Conservation (phyloP, 2,888 invertebrate genomes). For the Sphaerophoria taeniata region DNA sequence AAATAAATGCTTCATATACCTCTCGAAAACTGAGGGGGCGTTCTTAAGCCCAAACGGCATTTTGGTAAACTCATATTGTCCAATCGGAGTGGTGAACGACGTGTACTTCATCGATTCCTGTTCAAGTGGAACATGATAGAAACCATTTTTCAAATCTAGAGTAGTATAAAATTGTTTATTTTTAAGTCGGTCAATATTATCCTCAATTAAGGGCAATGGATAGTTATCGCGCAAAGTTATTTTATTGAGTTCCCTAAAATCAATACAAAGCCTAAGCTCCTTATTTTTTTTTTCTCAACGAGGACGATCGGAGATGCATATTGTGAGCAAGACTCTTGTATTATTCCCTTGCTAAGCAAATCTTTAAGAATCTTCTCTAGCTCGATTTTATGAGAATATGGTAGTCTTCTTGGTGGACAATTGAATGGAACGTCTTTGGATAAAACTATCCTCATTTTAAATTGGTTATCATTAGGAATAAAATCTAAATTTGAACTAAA, state of each 20-base stretch:
- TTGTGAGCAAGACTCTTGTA: slow-evolving; percentile 47
- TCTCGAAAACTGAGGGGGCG: slow-evolving; percentile 36
- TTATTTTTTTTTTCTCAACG: slow-evolving; percentile 63
- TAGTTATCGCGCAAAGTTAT: slow-evolving; percentile 58
- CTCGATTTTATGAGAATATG: slow-evolving; percentile 41
- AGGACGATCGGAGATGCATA: slow-evolving; percentile 64
- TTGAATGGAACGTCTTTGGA: slow-evolving; percentile 51
- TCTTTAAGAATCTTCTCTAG: slow-evolving; percentile 9
- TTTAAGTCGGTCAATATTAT: slow-evolving; percentile 45
- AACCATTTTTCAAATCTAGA: background rate
- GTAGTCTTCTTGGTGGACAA: slow-evolving; percentile 46
- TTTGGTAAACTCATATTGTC: slow-evolving; percentile 23
- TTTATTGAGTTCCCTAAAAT: slow-evolving; percentile 61
- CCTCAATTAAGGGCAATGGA: slow-evolving; percentile 64
- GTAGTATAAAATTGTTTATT: background rate
- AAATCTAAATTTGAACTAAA: slow-evolving; percentile 15
- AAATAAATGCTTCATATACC: slow-evolving; percentile 54
- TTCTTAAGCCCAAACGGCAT: slow-evolving; percentile 73
- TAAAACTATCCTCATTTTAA: slow-evolving; percentile 49
- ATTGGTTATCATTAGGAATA: slow-evolving; percentile 3
- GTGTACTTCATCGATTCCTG: slow-evolving; percentile 56
- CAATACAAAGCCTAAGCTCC: slow-evolving; percentile 55
- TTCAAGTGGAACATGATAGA: slow-evolving; percentile 27
- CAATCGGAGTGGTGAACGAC: slow-evolving; percentile 25
- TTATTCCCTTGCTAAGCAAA: slow-evolving; percentile 44